Evolutionary conservation across 2,797 vertebrate species (phyloP), one percentile per base, ranked within the genome.

Genomic region (Triplophysa bombifrons): DNA sequence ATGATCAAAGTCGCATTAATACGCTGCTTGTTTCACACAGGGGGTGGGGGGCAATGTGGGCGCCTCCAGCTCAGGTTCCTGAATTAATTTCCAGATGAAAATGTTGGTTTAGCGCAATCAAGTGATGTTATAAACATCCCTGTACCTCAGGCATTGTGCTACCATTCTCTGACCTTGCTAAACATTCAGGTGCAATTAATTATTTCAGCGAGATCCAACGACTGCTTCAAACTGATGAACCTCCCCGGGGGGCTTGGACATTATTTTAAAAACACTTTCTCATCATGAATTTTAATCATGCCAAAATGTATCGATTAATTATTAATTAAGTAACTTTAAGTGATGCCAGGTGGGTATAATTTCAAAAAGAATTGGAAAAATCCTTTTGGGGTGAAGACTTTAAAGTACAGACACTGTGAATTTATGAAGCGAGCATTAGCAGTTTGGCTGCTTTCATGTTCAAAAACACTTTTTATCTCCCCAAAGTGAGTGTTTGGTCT

Each of bases 231-330:
- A 91, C 88, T 91, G 91, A 93, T 92, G 91, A 90, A 88, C 89
- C 87, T 86, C 92, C 92, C 89, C 82, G 72, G 89, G 91, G 93
- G 90, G 80, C 85, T 83, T 86, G 90, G 90, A 88, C 88, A 91
- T 89, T 91, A 91, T 93, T 93, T 93, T 91, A 92, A 93, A 94
- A 93, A 92, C 92, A 92, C 90, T 93, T 93, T 92, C 91, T 90
- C 88, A 89, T 92, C 92, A 94, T 94, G 91, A 94, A 94, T 94
- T 93, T 94, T 94, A 94, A 94, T 93, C 91, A 93, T 90, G 90
- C 90, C 87, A 92, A 86, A 93, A 93, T 93, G 88, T 93, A 93
- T 92, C 90, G 90, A 93, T 94, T 91, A 92, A 94, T 94, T 92
- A 94, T 94, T 93, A 93, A 94, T 93, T 92, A 92, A 91, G 91